A percentile compares a stretch with the other conserved stretches of the same genome.
These are phyloP conservation scores for Torymus auratus DNA, from an alignment of 2,888 invertebrate species.

Conservation along the genomic window DNA sequence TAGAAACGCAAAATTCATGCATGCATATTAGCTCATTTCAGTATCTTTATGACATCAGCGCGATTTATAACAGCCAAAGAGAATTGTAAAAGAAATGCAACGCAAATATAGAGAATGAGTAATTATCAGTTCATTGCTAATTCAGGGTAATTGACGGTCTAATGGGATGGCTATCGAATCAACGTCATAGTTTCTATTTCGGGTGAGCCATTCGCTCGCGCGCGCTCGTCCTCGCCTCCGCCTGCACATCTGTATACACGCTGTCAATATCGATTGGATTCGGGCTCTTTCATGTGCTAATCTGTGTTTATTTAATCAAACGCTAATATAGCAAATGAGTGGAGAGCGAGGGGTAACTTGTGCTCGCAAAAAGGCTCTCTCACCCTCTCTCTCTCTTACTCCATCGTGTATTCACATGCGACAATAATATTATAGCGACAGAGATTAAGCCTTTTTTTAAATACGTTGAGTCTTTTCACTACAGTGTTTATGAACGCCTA, in stretches of 20 bases:
- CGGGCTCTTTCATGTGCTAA: conserved; percentile 60
- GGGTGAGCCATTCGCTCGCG: neutral
- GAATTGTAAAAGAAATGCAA: neutral
- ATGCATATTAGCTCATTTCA: too few relatives aligned
- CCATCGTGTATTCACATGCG: neutral
- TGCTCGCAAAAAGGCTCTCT: conserved; percentile 31
- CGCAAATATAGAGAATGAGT: conserved; percentile 9
- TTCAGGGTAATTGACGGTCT: conserved; percentile 49
- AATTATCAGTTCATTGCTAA: conserved; percentile 42
- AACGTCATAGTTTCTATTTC: conserved; percentile 44
- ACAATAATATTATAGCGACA: conserved; percentile 31
- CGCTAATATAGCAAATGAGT: conserved; percentile 54
- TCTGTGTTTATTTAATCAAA: conserved; percentile 60
- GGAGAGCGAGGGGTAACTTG: conserved; percentile 29
- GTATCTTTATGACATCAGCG: too few relatives aligned
- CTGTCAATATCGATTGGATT: conserved; percentile 51
- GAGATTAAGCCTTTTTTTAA: conserved; percentile 43
- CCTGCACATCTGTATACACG: conserved; percentile 45
- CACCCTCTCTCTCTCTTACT: conserved; percentile 7
- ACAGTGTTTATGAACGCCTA: too few relatives aligned
- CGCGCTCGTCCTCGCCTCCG: conserved; percentile 2
- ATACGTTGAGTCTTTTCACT: neutral
- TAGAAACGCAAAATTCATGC: too few relatives aligned
- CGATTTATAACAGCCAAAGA: neutral
- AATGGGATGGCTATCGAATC: conserved; percentile 38